These are phyloP conservation scores for Smithornis capensis DNA, from an alignment of 2,113 vertebrate species.

Conservation along the genomic window DNA sequence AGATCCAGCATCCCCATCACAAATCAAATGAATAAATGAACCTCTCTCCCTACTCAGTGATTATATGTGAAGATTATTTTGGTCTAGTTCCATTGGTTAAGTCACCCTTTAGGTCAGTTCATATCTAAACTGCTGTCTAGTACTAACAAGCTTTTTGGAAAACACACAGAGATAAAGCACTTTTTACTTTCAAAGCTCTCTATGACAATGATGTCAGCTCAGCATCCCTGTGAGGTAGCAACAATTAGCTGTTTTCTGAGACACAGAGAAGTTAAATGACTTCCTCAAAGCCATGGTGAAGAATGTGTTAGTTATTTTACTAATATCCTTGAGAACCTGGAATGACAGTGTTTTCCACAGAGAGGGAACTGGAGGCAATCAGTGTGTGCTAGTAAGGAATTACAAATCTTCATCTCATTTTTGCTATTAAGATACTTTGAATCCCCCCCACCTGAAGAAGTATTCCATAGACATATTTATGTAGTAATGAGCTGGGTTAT, in stretches of 20 bases:
- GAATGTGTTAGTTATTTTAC: not conserved
- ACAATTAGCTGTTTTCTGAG: not conserved
- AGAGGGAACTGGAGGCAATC: not conserved
- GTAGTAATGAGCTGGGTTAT: not conserved
- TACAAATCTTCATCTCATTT: not conserved
- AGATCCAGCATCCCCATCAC: not conserved
- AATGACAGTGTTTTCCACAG: not conserved
- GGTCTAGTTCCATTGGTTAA: not conserved
- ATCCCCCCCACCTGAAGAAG: not conserved
- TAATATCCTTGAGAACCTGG: not conserved
- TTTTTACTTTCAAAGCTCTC: constrained; percentile 1
- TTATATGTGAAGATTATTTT: not conserved
- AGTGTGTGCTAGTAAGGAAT: not conserved
- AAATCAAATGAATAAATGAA: not conserved
- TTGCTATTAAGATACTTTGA: not conserved
- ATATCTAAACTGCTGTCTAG: not conserved
- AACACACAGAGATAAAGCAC: constrained; percentile 23
- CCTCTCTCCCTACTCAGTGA: not conserved
- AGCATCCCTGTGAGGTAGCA: constrained; percentile 18
- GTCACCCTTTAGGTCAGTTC: not conserved
- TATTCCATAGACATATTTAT: not conserved
- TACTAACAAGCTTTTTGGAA: not conserved
- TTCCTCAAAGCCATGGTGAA: not conserved
- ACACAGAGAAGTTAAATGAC: not conserved
- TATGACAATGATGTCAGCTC: not conserved